phyloP scores from a whole-genome alignment of 2,888 invertebrate genomes.

The Catocala nupta region DNA sequence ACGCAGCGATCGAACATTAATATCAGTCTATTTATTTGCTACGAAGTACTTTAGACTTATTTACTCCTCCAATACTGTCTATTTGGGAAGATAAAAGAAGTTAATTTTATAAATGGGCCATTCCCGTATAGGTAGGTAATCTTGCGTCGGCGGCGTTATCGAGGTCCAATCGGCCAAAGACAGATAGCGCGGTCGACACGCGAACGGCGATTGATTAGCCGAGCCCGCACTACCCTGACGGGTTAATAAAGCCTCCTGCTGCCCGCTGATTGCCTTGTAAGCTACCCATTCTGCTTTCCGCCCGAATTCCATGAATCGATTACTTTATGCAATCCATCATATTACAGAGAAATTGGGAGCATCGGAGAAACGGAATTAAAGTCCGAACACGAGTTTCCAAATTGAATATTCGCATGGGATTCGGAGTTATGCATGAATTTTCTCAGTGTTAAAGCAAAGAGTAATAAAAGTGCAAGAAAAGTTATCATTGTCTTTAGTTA shows the following conservation, averaged over 20 bases:
- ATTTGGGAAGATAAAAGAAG: conserved; percentile 82
- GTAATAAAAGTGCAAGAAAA: conserved; percentile 36
- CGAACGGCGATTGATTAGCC: conserved; percentile 86
- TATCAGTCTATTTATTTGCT: conserved; percentile 69
- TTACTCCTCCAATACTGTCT: conserved; percentile 78
- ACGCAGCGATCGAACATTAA: conserved; percentile 59
- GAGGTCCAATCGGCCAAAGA: conserved; percentile 83
- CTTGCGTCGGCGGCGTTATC: conserved; percentile 81
- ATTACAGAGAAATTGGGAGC: conserved; percentile 55
- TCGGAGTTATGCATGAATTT: conserved; percentile 27
- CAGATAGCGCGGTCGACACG: conserved; percentile 86
- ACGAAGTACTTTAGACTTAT: conserved; percentile 74
- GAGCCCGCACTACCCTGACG: conserved; percentile 81
- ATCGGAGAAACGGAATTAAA: conserved; percentile 49
- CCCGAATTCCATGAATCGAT: conserved; percentile 73
- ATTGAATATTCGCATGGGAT: conserved; percentile 49
- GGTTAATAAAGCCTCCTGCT: conserved; percentile 83
- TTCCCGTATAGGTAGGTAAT: conserved; percentile 82
- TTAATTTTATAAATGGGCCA: conserved; percentile 85
- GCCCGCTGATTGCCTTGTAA: conserved; percentile 82
- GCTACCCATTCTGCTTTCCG: conserved; percentile 75
- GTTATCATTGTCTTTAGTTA: conserved; percentile 27
- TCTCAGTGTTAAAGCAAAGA: conserved; percentile 23
- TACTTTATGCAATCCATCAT: conserved; percentile 74
- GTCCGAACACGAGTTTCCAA: conserved; percentile 42